Evolutionary conservation across 2,113 vertebrate species (phyloP), one percentile per base, ranked within the genome.

Genomic region (Poecile atricapillus): DNA sequence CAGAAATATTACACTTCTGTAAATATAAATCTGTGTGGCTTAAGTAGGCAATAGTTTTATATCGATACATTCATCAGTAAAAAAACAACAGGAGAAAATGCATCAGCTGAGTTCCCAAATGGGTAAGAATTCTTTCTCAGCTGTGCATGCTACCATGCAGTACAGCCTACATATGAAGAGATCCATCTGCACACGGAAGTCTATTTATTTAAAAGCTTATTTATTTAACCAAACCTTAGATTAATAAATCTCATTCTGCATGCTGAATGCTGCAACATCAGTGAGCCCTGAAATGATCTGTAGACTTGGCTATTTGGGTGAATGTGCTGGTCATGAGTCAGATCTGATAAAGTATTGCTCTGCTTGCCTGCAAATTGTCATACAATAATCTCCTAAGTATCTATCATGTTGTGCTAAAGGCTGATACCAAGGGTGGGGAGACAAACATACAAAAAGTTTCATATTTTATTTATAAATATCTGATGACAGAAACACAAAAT

Each of bases 221-320:
- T 93, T 95, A 64, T 94, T 88, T 90, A 85, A 78, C 75, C n/a
- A 91, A 82, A 84, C 31, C 50, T 93, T 77, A 83, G 39, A 50
- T 85, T 84, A 87, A 92, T 68, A 80, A 94, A 89, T 78, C 68
- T 60, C 49, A 62, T 8, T 89, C 52, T 68, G 28, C 33, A 67
- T 3, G 4, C 41, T 90, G 46, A 69, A 87, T 43, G 18, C 22
- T 85, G 37, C 49, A 86, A 89, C 11, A 10, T 62, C 30, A 89
- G 15, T 43, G 47, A 90, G 53, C 31, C 52, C 44, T 89, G 71
- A 92, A 90, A 73, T 50, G 23, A 71, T 82, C 47, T 59, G 50
- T 60, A 71, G 50, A 27, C 23, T 93, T 69, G 39, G n/a, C 28
- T n/a, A 31, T 80, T 93, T 83, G 55, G 30, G 49, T 76, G 52